Percentiles rank a stretch among this genome's conserved stretches.
Conservation (phyloP, 2,797 vertebrate genomes). For the Toxotes lorentzi region DNA sequence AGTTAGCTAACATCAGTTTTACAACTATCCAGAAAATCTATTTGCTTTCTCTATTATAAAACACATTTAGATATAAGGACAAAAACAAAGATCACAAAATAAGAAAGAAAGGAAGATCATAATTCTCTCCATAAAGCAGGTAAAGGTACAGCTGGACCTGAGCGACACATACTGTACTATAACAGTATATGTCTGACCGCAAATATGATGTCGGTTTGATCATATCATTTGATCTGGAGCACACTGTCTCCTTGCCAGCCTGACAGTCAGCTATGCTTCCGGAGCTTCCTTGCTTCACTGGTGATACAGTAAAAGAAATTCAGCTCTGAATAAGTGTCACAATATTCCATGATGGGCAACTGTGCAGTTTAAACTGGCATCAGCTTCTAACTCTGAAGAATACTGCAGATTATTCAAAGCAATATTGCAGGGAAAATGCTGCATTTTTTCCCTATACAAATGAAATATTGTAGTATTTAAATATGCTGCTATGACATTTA, state of each 20-base stretch:
- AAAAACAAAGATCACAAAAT: background rate
- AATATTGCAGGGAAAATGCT: background rate
- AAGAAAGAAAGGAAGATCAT: background rate
- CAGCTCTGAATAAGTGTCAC: slow-evolving; percentile 17
- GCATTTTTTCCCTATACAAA: slow-evolving; percentile 24
- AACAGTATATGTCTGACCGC: slow-evolving; percentile 4
- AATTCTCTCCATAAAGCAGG: background rate
- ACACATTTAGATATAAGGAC: background rate
- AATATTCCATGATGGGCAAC: slow-evolving; percentile 11
- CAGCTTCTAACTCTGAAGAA: background rate
- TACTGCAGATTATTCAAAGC: background rate
- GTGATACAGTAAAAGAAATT: slow-evolving; percentile 9
- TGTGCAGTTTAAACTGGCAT: slow-evolving; percentile 7
- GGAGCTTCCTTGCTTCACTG: slow-evolving; percentile 26
- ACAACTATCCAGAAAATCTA: background rate
- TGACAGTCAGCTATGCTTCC: slow-evolving; percentile 16
- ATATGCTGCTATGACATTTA: slow-evolving; percentile 28
- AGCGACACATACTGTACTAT: background rate
- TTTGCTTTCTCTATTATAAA: background rate
- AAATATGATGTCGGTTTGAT: slow-evolving; percentile 35
- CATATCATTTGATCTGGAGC: slow-evolving; percentile 40
- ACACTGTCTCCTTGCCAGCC: slow-evolving; percentile 17
- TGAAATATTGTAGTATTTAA: slow-evolving; percentile 26
- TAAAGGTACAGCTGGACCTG: background rate
- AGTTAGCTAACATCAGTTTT: too few relatives aligned